phyloP scores from a whole-genome alignment of 2,797 vertebrate species.

The Alca torda region DNA sequence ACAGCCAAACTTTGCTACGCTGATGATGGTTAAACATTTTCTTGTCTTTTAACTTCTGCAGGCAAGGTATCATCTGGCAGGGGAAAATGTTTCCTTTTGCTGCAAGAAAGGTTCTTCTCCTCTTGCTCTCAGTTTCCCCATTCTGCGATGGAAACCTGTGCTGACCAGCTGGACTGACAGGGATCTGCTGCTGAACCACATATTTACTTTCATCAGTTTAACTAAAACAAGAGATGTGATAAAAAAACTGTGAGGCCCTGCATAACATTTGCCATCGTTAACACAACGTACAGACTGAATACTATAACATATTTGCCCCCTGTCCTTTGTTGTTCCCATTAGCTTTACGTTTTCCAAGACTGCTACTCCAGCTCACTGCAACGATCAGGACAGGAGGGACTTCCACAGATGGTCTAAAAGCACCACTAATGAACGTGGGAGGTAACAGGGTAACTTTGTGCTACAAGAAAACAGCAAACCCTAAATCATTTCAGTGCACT shows the following conservation, averaged over 20 bases:
- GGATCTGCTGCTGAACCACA: background rate
- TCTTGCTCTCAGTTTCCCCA: background rate
- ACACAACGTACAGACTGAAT: background rate
- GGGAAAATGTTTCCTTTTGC: background rate
- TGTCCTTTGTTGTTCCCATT: background rate
- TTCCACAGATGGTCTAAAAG: background rate
- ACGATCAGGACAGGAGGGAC: background rate
- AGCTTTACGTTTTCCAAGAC: background rate
- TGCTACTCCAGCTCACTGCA: background rate
- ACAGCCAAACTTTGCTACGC: background rate
- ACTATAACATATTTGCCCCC: background rate
- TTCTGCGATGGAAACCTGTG: background rate
- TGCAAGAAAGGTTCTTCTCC: background rate
- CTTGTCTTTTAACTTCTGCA: background rate
- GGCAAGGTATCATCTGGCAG: background rate
- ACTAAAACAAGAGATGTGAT: background rate
- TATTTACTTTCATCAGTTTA: background rate
- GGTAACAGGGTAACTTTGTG: background rate
- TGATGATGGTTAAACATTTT: background rate
- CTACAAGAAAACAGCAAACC: background rate
- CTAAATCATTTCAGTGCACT: background rate
- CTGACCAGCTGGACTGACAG: background rate
- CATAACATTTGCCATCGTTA: background rate
- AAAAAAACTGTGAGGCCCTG: background rate
- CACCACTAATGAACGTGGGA: background rate